phyloP scores from a whole-genome alignment of 2,888 invertebrate species.

The Oligia fasciuncula region DNA sequence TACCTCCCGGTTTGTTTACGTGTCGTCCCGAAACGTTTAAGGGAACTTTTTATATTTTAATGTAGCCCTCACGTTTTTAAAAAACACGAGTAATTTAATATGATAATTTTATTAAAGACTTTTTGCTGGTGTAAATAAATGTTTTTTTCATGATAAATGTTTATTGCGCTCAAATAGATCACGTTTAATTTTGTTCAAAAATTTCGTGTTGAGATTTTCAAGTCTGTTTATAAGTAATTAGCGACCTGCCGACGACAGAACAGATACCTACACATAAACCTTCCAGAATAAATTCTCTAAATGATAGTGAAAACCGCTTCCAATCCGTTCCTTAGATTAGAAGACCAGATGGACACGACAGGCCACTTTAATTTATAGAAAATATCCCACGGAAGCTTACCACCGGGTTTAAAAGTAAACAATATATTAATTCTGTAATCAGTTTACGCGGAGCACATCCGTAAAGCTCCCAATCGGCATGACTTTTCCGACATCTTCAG shows the following conservation, averaged over 20 bases:
- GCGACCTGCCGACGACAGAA: background rate
- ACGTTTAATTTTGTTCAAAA: background rate
- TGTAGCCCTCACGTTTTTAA: constrained; percentile 49
- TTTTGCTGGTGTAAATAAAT: constrained; percentile 34
- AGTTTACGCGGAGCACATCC: too few species aligned
- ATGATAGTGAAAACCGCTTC: too few species aligned
- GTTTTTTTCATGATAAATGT: constrained; percentile 16
- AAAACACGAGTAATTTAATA: constrained; percentile 57
- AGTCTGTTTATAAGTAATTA: background rate
- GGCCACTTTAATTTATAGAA: background rate
- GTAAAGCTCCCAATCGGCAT: too few species aligned
- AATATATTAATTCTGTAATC: too few species aligned
- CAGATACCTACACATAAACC: background rate
- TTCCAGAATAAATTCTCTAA: background rate
- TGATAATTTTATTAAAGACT: constrained; percentile 54
- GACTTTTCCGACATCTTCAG: too few species aligned
- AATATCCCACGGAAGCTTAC: too few species aligned
- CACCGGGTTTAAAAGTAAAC: too few species aligned
- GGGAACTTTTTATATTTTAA: constrained; percentile 52
- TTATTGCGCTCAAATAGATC: background rate
- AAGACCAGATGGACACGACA: background rate
- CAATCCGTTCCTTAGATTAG: background rate
- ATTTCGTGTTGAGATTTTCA: too few species aligned
- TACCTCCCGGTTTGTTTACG: constrained; percentile 59
- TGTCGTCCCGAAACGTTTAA: constrained; percentile 57